Conservation (phyloP, 2,888 invertebrate species). For the Eudasyphora cyanicolor region DNA sequence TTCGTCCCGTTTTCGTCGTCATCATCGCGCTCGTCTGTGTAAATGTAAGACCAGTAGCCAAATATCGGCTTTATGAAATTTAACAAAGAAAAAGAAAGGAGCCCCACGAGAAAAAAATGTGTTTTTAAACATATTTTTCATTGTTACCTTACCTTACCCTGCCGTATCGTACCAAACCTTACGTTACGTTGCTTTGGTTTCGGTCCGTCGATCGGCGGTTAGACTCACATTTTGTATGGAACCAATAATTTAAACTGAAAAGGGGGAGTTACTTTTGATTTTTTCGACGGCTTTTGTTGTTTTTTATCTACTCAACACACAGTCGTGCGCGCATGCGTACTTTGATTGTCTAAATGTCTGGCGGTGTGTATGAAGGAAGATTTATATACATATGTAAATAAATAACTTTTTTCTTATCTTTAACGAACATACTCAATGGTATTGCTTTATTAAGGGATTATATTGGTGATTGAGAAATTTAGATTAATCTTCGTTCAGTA, state of each 20-base stretch:
- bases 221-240: constrained; percentile 6
- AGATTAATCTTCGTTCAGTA: constrained; percentile 2
- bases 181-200: background rate
- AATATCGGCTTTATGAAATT: constrained; percentile 37
- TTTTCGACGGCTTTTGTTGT: background rate
- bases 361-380: background rate
- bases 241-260: constrained; percentile 20
- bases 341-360: background rate
- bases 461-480: background rate
- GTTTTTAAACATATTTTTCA: constrained; percentile 30
- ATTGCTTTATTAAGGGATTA: constrained; percentile 9
- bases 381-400: background rate
- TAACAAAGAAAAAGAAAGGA: constrained; percentile 36
- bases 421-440: background rate
- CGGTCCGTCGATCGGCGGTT: background rate
- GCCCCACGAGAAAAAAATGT: background rate
- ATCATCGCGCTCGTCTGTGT: background rate
- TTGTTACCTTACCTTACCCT: constrained; percentile 26
- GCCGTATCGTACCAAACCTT: too few species aligned
- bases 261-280: constrained; percentile 22
- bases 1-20: background rate
- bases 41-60: constrained; percentile 40
- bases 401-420: background rate
- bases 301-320: background rate
- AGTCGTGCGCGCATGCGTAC: background rate